Evolutionary conservation across 2,888 invertebrate genomes (phyloP).

Genomic region (Drosophila colorata): DNA sequence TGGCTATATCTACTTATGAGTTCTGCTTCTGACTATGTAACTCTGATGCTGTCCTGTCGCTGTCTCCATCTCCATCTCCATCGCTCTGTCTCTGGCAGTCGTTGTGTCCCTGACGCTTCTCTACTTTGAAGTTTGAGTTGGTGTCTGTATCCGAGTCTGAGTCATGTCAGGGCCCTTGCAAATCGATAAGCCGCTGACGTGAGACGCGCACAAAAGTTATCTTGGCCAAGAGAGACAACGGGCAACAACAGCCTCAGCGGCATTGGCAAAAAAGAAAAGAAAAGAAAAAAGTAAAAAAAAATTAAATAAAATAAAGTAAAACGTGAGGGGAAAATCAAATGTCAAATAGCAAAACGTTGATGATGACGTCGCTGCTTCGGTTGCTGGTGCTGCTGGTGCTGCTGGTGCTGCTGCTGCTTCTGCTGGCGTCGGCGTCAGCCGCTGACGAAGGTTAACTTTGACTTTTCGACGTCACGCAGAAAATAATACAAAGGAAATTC

Average conservation of each 20-base stretch:
- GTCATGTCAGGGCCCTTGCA: conserved; percentile 64
- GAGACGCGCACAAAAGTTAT: conserved; percentile 43
- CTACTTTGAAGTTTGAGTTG: conserved; percentile 20
- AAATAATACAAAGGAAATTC: conserved; percentile 65
- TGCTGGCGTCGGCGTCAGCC: conserved; percentile 7
- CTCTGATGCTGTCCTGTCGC: not conserved
- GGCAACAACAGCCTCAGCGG: conserved; percentile 19
- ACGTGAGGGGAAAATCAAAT: conserved; percentile 68
- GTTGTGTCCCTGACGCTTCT: not conserved
- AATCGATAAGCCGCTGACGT: conserved; percentile 75
- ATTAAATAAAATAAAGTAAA: conserved; percentile 16
- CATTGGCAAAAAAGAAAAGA: conserved; percentile 29
- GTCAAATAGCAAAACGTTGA: conserved; percentile 72
- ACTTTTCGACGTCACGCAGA: conserved; percentile 62
- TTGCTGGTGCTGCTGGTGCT: too few species aligned
- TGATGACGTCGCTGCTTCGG: conserved; percentile 60
- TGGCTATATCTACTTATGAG: too few species aligned
- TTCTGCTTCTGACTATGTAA: not conserved
- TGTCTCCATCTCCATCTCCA: not conserved
- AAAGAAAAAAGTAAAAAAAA: conserved; percentile 21
- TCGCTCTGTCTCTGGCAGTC: not conserved
- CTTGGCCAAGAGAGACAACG: conserved; percentile 33
- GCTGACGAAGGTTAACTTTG: conserved; percentile 75
- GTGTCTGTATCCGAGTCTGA: conserved; percentile 54
- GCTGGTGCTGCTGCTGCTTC: not conserved